A percentile compares a stretch with the other conserved stretches of the same genome.
These are phyloP conservation scores for Hippopotamus amphibius DNA, from an alignment of 2,113 vertebrate species.

Conservation along the genomic window DNA sequence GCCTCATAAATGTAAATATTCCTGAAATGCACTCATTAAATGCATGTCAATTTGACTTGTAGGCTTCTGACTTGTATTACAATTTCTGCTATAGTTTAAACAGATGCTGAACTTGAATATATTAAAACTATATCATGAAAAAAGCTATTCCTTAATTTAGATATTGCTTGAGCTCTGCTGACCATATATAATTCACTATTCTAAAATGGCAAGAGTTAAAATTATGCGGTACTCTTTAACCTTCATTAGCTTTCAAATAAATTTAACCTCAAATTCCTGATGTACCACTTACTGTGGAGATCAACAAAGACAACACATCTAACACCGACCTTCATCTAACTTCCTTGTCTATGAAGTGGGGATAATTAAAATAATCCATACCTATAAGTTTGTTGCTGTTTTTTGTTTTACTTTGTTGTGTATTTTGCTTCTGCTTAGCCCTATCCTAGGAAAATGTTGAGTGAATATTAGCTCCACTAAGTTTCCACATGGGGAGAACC, in stretches of 20 bases:
- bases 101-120: background rate
- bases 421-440: background rate
- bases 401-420: background rate
- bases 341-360: background rate
- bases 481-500: background rate
- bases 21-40: background rate
- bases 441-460: background rate
- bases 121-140: conserved; percentile 35
- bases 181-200: background rate
- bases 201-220: background rate
- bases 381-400: background rate
- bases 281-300: background rate
- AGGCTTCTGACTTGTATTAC: background rate
- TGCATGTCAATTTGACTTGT: background rate
- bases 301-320: background rate
- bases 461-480: background rate
- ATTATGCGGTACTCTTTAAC: background rate
- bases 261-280: background rate
- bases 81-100: conserved; percentile 1
- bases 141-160: background rate
- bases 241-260: background rate
- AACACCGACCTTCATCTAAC: background rate
- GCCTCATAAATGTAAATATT: conserved; percentile 10
- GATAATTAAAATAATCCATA: background rate
- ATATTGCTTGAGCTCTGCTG: background rate